phyloP scores from a whole-genome alignment of 2,888 invertebrate species.

The Erebia palarica region DNA sequence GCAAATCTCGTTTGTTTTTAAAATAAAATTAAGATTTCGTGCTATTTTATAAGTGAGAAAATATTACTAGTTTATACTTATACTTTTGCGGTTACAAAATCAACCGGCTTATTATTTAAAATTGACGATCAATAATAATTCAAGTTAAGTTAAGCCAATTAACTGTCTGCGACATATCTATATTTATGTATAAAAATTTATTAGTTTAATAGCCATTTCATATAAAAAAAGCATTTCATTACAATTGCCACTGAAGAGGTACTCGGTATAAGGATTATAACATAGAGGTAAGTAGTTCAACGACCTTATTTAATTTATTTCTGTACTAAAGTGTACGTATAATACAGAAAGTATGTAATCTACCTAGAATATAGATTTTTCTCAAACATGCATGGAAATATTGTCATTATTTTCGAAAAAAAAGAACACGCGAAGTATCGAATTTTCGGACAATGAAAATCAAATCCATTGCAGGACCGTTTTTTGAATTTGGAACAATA shows the following conservation, averaged over 20 bases:
- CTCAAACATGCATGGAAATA: too few species aligned
- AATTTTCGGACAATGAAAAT: too few species aligned
- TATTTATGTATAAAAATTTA: not conserved
- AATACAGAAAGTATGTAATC: not conserved
- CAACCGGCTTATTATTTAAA: not conserved
- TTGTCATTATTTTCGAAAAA: too few species aligned
- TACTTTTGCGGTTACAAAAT: not conserved
- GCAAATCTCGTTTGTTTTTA: not conserved
- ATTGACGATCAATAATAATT: not conserved
- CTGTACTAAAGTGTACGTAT: not conserved
- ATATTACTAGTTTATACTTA: not conserved
- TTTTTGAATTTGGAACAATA: too few species aligned
- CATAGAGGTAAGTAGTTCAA: not conserved
- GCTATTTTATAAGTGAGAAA: not conserved
- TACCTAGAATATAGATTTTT: not conserved
- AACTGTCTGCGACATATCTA: not conserved
- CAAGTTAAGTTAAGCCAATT: not conserved
- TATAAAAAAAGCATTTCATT: slow-evolving; percentile 4
- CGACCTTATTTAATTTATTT: not conserved
- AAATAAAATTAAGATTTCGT: not conserved
- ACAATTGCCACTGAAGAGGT: slow-evolving; percentile 1
- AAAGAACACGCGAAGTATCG: too few species aligned
- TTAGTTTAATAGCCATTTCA: not conserved
- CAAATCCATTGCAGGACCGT: too few species aligned
- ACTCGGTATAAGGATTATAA: not conserved